Percentiles rank a stretch among this genome's conserved stretches.
These are phyloP conservation scores for Prunella fulvescens DNA, from an alignment of 2,113 vertebrate genomes.

Conservation along the genomic window DNA sequence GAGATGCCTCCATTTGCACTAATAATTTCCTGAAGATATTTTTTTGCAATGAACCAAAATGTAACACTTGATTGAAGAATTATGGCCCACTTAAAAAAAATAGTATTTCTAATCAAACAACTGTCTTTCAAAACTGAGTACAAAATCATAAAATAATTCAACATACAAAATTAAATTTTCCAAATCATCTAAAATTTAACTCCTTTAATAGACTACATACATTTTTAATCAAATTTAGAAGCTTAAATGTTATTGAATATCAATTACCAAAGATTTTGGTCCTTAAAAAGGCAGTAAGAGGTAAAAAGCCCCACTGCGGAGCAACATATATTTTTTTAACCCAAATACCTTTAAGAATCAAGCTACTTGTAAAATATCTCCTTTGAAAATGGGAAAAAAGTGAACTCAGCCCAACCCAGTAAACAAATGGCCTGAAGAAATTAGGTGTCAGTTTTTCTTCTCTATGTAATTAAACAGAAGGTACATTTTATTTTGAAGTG, in stretches of 20 bases:
- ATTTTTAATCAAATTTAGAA: background rate
- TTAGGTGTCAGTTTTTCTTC: background rate
- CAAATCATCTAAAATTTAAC: background rate
- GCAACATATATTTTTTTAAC: background rate
- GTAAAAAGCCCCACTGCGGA: background rate
- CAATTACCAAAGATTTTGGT: background rate
- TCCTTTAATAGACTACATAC: background rate
- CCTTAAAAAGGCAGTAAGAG: background rate
- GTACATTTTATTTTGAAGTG: background rate
- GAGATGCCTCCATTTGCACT: background rate
- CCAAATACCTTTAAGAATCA: background rate
- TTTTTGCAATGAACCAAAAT: background rate
- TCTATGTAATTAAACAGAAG: background rate
- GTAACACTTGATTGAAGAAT: background rate
- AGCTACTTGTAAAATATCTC: background rate
- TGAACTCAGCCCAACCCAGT: background rate
- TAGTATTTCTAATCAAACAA: background rate
- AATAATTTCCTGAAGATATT: background rate
- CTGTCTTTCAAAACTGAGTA: background rate
- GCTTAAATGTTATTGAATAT: background rate
- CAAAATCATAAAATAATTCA: background rate
- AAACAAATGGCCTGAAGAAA: background rate
- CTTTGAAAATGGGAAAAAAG: background rate
- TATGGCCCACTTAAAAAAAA: background rate
- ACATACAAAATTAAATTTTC: background rate